Base-by-base conservation (phyloP, 1,140 invertebrate species). In the Meteorus sp. region DNA sequence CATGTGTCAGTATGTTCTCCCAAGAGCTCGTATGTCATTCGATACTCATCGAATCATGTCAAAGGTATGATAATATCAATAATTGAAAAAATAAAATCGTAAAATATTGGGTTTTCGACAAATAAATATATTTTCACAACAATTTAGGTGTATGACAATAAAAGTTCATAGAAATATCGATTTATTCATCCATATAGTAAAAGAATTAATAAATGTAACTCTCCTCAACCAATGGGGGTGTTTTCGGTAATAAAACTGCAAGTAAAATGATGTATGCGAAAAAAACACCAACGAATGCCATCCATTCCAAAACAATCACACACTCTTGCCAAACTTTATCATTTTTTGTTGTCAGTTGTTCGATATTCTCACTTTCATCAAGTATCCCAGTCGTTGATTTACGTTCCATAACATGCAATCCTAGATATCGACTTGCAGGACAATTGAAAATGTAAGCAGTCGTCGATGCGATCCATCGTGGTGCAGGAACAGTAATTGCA, bases 241-340 rank as follows among this genome's bases (percentile, higher is more conserved):
- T 15, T 13, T 11, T 43, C 2, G 71, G 70, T 5, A 73, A 25
- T 2, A 72, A 59, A 22, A 66, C 50, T n/a, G 62, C 48, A 4
- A 77, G 11, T 15, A 73, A 63, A 15, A 75, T 58, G 17, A 64
- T 11, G 43, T 78, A 77, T 3, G 57, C 65, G 1, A 76, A 7
- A 11, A 56, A 5, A 1, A 67, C 50, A 0, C 20, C 29, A 7
- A 74, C 54, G 15, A 78, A 70, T 0, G 65, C 65, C 0, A 76
- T 19, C 69, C 71, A 69, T 13, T 77, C 71, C 13, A 77, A 27
- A 17, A 76, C 66, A 11, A 65, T 60, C 0, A 74, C 69, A 8
- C 75, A 63, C 11, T 65, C 55, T 61, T 53, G 61, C 75, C 76
- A 78, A 5, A 64, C 56, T 0, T 56, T 55, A 37, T 59, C 37